Evolutionary conservation across 2,113 vertebrate genomes (phyloP), one percentile per base, ranked within the genome.

Genomic region (Acrocephalus kingi): DNA sequence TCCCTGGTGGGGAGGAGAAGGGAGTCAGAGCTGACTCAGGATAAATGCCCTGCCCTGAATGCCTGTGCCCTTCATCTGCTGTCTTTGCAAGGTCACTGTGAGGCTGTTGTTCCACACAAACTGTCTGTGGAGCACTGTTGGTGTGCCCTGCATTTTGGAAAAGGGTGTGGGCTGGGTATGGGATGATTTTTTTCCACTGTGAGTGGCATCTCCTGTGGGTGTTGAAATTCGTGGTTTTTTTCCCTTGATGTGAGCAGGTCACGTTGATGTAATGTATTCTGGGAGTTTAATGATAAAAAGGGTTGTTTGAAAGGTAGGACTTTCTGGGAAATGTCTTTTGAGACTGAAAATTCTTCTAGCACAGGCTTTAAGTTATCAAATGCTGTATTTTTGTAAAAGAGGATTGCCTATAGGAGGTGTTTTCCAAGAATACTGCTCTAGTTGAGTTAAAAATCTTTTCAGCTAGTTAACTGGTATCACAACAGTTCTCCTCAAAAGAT

Each of bases 191-290:
- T 72, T 62, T 10, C 30, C 39, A 9, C 19, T 66, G 9, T 6
- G 13, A 22, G 18, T 59, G 10, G 14, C 3, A 33, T 85, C 35
- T 82, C 39, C 6, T 20, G 0, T 9, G 20, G 2, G 17, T 74
- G 11, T 54, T 28, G 33, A 20, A 17, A 5, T 10, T 27, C 35
- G 4, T 56, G 45, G 15, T 33, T 48, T 48, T 28, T 30, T 7
- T 5, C 8, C 25, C 4, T 18, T n/a, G 2, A 2, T 20, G 7
- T 61, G 25, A 30, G 6, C 20, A 62, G 9, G 18, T 72, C 16
- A 13, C 0, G 0, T 55, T 51, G 23, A 75, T 33, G 4, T 4
- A 7, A 7, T 10, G 0, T 30, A 4, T 43, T 58, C 7, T 5
- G 20, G 18, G 33, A 11, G 24, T 14, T 35, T 72, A 23, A 45